Conservation (phyloP, 1,140 invertebrate genomes). For the Drosophila elegans region DNA sequence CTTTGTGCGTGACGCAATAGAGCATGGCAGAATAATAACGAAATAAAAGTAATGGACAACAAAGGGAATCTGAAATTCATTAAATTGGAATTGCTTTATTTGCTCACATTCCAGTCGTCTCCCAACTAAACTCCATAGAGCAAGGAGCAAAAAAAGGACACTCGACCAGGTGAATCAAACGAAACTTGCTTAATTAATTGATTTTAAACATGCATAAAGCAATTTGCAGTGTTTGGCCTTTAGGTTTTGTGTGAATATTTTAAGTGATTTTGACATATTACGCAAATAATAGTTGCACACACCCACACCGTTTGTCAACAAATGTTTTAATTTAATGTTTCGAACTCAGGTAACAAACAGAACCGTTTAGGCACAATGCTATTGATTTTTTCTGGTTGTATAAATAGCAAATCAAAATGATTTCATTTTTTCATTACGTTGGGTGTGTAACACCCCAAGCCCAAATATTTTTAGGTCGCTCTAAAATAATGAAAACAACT, state of each 20-base stretch:
- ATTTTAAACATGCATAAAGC: slow-evolving; percentile 65
- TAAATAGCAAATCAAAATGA: too few species aligned
- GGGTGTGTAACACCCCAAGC: too few species aligned
- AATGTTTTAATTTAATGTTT: slow-evolving; percentile 37
- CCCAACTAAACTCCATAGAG: slow-evolving; percentile 1
- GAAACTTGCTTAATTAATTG: slow-evolving; percentile 63
- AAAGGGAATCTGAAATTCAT: slow-evolving; percentile 50
- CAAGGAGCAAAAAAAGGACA: slow-evolving; percentile 36
- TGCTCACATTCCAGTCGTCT: slow-evolving; percentile 16
- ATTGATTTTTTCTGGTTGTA: too few species aligned
- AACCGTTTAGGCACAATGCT: too few species aligned
- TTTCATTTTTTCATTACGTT: too few species aligned
- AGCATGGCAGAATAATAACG: slow-evolving; percentile 19
- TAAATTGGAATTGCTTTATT: slow-evolving; percentile 48
- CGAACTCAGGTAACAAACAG: slow-evolving; percentile 1
- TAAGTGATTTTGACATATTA: slow-evolving; percentile 17
- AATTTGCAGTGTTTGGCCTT: slow-evolving; percentile 55
- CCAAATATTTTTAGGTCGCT: too few species aligned
- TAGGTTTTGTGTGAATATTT: slow-evolving; percentile 37
- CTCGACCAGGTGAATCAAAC: slow-evolving; percentile 32
- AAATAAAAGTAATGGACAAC: slow-evolving; percentile 26
- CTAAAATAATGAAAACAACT: too few species aligned
- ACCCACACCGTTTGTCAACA: slow-evolving; percentile 10
- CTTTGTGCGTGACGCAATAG: slow-evolving; percentile 40
- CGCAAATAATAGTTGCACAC: slow-evolving; percentile 11